Conservation (phyloP, 2,113 vertebrate genomes). For the Istiophorus platypterus region DNA sequence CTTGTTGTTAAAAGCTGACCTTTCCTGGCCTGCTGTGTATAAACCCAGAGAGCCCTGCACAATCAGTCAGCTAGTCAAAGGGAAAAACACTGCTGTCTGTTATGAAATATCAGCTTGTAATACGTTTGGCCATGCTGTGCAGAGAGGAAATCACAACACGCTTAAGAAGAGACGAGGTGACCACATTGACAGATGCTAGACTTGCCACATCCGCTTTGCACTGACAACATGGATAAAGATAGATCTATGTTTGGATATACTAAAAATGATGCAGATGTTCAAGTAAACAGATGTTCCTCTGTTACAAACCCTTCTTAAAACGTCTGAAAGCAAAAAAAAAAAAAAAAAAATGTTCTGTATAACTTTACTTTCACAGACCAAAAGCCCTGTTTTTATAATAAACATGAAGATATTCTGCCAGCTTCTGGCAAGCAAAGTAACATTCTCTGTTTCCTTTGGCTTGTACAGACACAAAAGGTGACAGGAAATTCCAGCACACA, state of each 20-base stretch:
- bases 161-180: conserved; percentile 31
- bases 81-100: conserved; percentile 38
- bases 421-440: conserved; percentile 35
- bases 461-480: conserved; percentile 74
- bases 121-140: conserved; percentile 25
- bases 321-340: not conserved
- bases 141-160: conserved; percentile 69
- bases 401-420: conserved; percentile 13
- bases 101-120: conserved; percentile 56
- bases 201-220: conserved; percentile 72
- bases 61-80: conserved; percentile 40
- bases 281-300: not conserved
- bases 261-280: not conserved
- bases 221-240: conserved; percentile 39
- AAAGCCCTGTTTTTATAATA: conserved; percentile 14
- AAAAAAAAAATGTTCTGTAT: not conserved
- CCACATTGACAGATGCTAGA: conserved; percentile 56
- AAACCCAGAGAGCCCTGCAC: conserved; percentile 58
- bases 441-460: conserved; percentile 52
- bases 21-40: conserved; percentile 58
- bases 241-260: conserved; percentile 35
- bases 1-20: conserved; percentile 78
- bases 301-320: not conserved
- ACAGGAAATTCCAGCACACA: conserved; percentile 80
- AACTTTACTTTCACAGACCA: not conserved